phyloP scores from a whole-genome alignment of 2,888 invertebrate species.

The Chymomyza caudatula region DNA sequence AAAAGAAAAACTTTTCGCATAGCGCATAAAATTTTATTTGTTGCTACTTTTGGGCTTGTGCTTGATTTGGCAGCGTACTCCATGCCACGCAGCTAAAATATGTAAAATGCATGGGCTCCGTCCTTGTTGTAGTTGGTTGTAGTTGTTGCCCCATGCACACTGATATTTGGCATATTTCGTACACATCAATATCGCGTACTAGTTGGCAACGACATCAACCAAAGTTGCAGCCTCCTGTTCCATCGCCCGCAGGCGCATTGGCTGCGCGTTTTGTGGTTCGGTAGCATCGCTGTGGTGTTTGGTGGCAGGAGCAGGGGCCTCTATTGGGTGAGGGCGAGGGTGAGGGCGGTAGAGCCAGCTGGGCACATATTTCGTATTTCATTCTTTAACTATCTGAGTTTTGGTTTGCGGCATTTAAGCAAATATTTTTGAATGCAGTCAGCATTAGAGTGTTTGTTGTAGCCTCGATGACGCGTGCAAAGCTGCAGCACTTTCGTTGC shows the following conservation, averaged over 20 bases:
- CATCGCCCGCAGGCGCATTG: slow-evolving; percentile 56
- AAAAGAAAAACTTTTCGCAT: slow-evolving; percentile 63
- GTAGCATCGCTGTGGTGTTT: slow-evolving; percentile 21
- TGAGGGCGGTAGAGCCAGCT: slow-evolving; percentile 8
- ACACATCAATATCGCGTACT: slow-evolving; percentile 69
- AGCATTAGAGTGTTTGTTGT: slow-evolving; percentile 1
- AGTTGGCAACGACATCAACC: slow-evolving; percentile 47
- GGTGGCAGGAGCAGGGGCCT: not conserved
- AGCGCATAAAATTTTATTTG: slow-evolving; percentile 71
- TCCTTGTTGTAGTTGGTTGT: slow-evolving; percentile 26
- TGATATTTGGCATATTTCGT: slow-evolving; percentile 69
- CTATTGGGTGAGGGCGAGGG: slow-evolving; percentile 15
- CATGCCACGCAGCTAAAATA: slow-evolving; percentile 30
- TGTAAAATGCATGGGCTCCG: slow-evolving; percentile 53
- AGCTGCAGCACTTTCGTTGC: not conserved
- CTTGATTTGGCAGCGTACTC: slow-evolving; percentile 59
- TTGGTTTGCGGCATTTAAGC: slow-evolving; percentile 70
- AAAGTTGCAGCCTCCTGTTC: slow-evolving; percentile 5
- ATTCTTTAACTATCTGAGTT: slow-evolving; percentile 65
- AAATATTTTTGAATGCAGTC: slow-evolving; percentile 64
- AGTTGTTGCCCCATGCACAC: slow-evolving; percentile 6
- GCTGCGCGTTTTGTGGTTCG: slow-evolving; percentile 61
- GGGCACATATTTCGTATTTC: slow-evolving; percentile 55
- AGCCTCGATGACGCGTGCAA: not conserved
- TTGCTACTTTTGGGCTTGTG: slow-evolving; percentile 70